Evolutionary conservation across 1,140 invertebrate genomes (phyloP).

Genomic region (Drosophila rhopaloa): DNA sequence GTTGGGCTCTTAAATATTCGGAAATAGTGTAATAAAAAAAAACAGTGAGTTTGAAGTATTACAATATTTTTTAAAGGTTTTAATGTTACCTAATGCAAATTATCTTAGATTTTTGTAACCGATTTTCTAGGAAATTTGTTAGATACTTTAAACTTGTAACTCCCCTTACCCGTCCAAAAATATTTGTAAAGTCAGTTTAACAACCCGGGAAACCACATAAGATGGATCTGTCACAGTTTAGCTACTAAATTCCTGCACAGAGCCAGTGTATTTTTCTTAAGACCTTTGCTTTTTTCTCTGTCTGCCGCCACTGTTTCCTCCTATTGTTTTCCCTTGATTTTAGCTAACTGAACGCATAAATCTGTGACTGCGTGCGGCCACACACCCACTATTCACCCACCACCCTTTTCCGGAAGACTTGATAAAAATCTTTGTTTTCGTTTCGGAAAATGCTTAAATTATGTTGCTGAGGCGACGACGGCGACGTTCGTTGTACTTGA

Average conservation of each 20-base stretch:
- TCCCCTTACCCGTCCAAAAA: no score
- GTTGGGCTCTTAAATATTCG: no score
- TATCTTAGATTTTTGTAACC: no score
- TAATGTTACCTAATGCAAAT: not conserved
- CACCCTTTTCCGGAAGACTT: constrained; percentile 40
- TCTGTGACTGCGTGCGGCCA: constrained; percentile 48
- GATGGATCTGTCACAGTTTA: not conserved
- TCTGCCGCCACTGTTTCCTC: not conserved
- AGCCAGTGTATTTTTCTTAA: not conserved
- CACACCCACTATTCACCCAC: not conserved
- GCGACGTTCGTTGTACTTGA: constrained; percentile 17
- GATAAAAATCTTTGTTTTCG: constrained; percentile 64
- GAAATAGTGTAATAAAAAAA: no score
- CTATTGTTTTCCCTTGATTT: constrained; percentile 37
- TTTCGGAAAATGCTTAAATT: constrained; percentile 59
- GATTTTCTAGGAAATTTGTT: no score
- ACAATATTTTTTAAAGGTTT: not conserved
- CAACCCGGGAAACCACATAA: not conserved
- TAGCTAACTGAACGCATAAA: constrained; percentile 54
- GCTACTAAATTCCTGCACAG: constrained; percentile 2
- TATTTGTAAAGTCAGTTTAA: no score
- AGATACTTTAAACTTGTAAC: no score
- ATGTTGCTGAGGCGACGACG: constrained; percentile 42
- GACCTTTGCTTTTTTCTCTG: constrained; percentile 2
- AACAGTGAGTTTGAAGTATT: not conserved